Conservation (phyloP, 1,140 invertebrate genomes). For the Saccostrea echinata region DNA sequence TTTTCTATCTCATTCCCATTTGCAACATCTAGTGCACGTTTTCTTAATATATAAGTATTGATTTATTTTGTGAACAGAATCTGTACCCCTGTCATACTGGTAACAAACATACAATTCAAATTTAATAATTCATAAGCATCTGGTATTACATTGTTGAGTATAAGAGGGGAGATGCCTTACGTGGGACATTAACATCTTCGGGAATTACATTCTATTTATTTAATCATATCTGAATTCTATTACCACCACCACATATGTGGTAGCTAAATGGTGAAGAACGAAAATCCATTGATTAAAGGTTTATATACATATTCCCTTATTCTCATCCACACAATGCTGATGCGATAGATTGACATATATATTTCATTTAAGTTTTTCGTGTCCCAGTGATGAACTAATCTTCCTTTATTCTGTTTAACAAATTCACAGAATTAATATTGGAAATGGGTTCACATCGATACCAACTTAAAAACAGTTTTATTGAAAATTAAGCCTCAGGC, state of each 20-base stretch:
- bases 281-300: background rate
- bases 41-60: no score
- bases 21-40: no score
- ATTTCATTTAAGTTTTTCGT: background rate
- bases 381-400: background rate
- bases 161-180: background rate
- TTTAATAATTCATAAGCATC: background rate
- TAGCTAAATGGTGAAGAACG: background rate
- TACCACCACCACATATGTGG: background rate
- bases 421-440: conserved; percentile 19
- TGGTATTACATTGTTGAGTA: background rate
- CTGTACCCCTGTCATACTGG: background rate
- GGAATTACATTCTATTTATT: background rate
- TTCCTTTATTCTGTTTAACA: background rate
- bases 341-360: background rate
- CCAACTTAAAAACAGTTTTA: conserved; percentile 14
- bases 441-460: background rate
- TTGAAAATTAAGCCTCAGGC: conserved; percentile 17
- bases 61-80: no score
- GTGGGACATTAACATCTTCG: background rate
- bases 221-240: background rate
- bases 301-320: background rate
- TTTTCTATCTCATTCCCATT: no score
- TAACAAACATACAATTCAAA: background rate
- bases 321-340: background rate